Base-by-base conservation (phyloP, 2,888 invertebrate genomes). In the Heliconius hortense region DNA sequence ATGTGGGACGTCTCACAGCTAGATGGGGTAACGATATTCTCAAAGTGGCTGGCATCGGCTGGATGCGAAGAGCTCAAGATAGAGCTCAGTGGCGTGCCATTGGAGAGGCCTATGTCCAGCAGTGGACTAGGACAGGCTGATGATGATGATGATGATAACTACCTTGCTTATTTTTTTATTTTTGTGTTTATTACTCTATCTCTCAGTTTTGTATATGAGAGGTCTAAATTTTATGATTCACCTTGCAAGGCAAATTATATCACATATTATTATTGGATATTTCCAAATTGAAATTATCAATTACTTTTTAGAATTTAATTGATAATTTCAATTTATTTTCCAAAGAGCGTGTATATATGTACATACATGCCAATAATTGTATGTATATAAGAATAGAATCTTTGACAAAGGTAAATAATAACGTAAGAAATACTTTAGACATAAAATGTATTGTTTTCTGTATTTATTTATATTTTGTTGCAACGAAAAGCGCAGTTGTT, bases 401-500 rank as follows among this genome's bases (percentile, higher is more conserved):
- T 59, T 11, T 15, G 43, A 18, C 21, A 53, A 53, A 21, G 3
- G 3, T 59, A 24, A 24, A 59, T 10, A 11, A 3, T 24, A 24
- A 24, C 11, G n/a, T 11, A 24, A 53, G 21, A 53, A 21, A n/a
- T 24, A n/a, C 10, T 59, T 24, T 24, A 59, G n/a, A 21, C 24
- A 56, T 21, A n/a, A 63, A 63, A 31, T 31, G 31, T 64, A 64
- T 64, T 64, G 35, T 64, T n/a, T 35, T 64, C n/a, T n/a, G n/a
- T 64, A 13, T 64, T 64, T 64, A 31, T 63, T 63, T 13, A 63
- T 31, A 31, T 31, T 63, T 53, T 53, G 21, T 53, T 21, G 53
- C 53, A 8, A 21, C 21, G n/a, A 64, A n/a, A 64, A 64, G 63
- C 35, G 63, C 63, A 64, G 35, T 35, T 64, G 63, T 64, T 64